Percentiles rank a stretch among this genome's conserved stretches.
These are phyloP conservation scores for Plebejus argus DNA, from an alignment of 2,888 invertebrate genomes.

Conservation along the genomic window DNA sequence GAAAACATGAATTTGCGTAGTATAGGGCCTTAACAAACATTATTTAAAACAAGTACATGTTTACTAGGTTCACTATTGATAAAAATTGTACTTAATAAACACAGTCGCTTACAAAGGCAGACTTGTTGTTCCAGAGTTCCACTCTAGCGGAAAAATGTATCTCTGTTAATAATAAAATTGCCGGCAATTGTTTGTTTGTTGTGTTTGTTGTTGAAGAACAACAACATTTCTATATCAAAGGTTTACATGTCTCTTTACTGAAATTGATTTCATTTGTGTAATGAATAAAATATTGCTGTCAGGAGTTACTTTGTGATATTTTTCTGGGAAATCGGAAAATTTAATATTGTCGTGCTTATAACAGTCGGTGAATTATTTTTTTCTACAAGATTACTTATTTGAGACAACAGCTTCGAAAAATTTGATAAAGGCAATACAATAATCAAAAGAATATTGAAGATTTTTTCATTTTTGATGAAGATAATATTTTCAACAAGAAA, in stretches of 20 bases:
- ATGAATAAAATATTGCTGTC: constrained; percentile 5
- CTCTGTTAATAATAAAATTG: constrained; percentile 13
- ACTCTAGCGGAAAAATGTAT: constrained; percentile 20
- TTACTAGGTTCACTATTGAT: background rate
- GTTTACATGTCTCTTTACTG: constrained; percentile 34
- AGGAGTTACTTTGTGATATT: background rate
- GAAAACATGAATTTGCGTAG: too few species aligned
- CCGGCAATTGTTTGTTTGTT: constrained; percentile 17
- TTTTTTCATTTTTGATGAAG: too few species aligned
- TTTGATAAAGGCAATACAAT: too few species aligned
- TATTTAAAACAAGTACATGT: background rate
- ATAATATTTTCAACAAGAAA: too few species aligned
- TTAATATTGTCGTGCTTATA: background rate
- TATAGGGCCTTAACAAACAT: too few species aligned
- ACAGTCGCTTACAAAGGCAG: constrained; percentile 11
- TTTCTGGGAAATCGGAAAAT: background rate
- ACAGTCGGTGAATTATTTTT: background rate
- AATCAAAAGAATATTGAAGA: too few species aligned
- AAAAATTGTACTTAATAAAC: background rate
- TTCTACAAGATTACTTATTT: background rate
- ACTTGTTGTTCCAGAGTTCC: background rate
- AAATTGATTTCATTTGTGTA: constrained; percentile 17
- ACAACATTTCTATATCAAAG: constrained; percentile 13
- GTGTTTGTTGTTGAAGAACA: constrained; percentile 1
- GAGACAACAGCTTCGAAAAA: too few species aligned